Evolutionary conservation across 2,113 vertebrate species (phyloP).

Genomic region (Syrmaticus mikado): DNA sequence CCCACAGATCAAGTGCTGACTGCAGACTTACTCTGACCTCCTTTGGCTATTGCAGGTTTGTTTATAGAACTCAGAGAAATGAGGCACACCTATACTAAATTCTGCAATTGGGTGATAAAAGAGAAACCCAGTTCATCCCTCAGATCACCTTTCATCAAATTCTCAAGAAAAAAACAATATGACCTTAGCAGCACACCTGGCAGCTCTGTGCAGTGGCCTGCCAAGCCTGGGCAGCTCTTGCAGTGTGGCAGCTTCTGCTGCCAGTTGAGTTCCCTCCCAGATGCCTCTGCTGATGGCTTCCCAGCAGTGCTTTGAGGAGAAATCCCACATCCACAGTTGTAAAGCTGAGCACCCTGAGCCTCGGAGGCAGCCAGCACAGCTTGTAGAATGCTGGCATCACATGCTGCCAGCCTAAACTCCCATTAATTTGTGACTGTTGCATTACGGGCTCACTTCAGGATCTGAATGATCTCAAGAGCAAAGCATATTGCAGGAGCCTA

Average conservation of each 20-base stretch:
- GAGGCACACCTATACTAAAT: not conserved
- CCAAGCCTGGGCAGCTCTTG: not conserved
- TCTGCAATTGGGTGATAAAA: not conserved
- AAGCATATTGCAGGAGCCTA: not conserved
- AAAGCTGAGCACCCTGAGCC: not conserved
- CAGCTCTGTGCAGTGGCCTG: not conserved
- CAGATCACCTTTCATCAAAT: not conserved
- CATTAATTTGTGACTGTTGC: not conserved
- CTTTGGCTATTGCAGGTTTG: not conserved
- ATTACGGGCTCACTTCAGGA: not conserved
- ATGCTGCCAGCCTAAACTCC: not conserved
- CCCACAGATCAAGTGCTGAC: not conserved
- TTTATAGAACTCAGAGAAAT: not conserved
- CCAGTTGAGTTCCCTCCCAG: not conserved
- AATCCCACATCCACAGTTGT: not conserved
- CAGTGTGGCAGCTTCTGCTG: not conserved
- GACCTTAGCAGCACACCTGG: not conserved
- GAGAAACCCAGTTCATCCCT: not conserved
- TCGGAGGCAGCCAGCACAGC: not conserved
- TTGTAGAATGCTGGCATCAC: accelerated
- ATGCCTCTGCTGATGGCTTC: not conserved
- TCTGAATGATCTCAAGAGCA: not conserved
- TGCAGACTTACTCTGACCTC: not conserved
- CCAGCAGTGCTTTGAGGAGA: not conserved
- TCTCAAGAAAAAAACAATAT: not conserved